Conservation (phyloP, 2,113 vertebrate genomes). For the Saimiri boliviensis region DNA sequence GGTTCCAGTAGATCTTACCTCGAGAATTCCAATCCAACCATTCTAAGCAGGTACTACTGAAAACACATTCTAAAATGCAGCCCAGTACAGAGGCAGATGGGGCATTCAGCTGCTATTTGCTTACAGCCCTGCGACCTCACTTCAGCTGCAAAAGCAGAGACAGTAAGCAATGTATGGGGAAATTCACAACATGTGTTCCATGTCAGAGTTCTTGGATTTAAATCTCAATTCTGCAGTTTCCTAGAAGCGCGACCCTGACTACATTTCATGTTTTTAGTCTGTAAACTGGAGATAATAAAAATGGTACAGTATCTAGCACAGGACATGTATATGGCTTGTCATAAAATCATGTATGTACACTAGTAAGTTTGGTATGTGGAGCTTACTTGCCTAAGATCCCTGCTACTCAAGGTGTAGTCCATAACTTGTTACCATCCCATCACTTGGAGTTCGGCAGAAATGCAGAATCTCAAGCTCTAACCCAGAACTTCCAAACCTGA, state of each 20-base stretch:
- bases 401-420: not conserved
- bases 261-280: not conserved
- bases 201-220: not conserved
- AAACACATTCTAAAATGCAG: not conserved
- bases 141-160: not conserved
- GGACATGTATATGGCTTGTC: not conserved
- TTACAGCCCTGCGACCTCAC: not conserved
- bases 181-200: not conserved
- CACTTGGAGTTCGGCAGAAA: not conserved
- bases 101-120: too few species aligned
- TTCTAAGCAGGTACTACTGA: not conserved
- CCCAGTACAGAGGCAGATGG: not conserved
- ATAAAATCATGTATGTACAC: not conserved
- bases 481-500: not conserved
- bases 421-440: not conserved
- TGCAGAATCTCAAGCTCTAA: not conserved
- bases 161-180: not conserved
- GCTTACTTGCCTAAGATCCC: not conserved
- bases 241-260: not conserved
- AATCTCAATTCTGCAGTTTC: not conserved
- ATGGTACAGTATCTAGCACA: not conserved
- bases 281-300: not conserved
- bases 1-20: too few species aligned
- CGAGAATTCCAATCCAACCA: not conserved
- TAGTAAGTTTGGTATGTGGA: rapidly evolving